A percentile compares a stretch with the other conserved stretches of the same genome.
Conservation (phyloP, 2,113 vertebrate genomes). For the Erythrocercus mccallii region DNA sequence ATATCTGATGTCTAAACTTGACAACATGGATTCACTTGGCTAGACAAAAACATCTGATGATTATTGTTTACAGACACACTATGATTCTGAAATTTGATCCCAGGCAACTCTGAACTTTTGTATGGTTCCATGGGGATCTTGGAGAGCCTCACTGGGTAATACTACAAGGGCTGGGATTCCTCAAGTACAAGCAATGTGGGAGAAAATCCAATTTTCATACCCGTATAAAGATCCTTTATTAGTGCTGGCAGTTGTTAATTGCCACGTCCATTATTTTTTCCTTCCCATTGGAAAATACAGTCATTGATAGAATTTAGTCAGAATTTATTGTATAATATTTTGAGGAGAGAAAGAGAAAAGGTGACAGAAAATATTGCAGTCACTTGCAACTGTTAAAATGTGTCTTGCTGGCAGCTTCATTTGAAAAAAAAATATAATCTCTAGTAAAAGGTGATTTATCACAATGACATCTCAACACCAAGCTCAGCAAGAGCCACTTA, state of each 20-base stretch:
- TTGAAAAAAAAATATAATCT: conserved; percentile 40
- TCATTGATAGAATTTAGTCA: not conserved
- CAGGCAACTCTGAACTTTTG: not conserved
- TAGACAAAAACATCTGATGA: not conserved
- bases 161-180: not conserved
- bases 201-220: not conserved
- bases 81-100: not conserved
- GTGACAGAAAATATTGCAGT: not conserved
- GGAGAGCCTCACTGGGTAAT: not conserved
- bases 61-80: not conserved
- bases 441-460: conserved; percentile 22
- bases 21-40: not conserved
- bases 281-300: not conserved
- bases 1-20: not conserved
- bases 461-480: conserved; percentile 6
- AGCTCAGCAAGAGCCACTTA: conserved; percentile 29
- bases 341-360: not conserved
- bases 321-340: not conserved
- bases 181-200: not conserved
- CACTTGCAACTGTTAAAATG: not conserved
- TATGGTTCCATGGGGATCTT: not conserved
- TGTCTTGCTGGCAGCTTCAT: conserved; percentile 36
- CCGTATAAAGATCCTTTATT: not conserved
- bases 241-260: not conserved
- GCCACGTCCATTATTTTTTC: not conserved